Percentiles rank a stretch among this genome's conserved stretches.
Conservation (phyloP, 2,888 invertebrate species). For the Pegoplata infirma region DNA sequence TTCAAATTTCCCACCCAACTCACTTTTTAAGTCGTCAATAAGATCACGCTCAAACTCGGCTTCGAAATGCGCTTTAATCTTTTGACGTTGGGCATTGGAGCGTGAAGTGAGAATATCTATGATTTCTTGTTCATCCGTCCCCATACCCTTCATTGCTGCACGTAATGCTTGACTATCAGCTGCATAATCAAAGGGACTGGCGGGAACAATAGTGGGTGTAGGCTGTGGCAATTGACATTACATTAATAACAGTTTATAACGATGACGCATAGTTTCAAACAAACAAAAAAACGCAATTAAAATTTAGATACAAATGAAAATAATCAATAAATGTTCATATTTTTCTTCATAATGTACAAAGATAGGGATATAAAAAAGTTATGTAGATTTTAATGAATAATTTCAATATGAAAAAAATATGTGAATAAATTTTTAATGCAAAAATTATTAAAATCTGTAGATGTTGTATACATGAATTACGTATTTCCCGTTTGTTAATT, state of each 20-base stretch:
- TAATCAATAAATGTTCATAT: neutral
- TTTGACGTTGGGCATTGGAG: slow-evolving; percentile 85
- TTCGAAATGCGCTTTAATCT: slow-evolving; percentile 82
- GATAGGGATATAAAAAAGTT: too few relatives aligned
- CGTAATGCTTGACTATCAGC: slow-evolving; percentile 84
- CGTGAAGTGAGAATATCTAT: slow-evolving; percentile 85
- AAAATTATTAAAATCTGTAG: too few relatives aligned
- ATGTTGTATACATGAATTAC: neutral
- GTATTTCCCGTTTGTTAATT: neutral
- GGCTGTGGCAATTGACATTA: slow-evolving; percentile 64
- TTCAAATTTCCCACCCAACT: slow-evolving; percentile 87
- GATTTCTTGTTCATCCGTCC: slow-evolving; percentile 87
- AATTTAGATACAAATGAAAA: neutral
- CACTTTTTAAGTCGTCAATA: slow-evolving; percentile 83
- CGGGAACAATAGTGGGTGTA: slow-evolving; percentile 81
- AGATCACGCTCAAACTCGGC: slow-evolving; percentile 81
- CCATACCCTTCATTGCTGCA: slow-evolving; percentile 87
- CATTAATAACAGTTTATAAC: neutral
- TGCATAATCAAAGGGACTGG: slow-evolving; percentile 81
- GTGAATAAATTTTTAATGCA: neutral
- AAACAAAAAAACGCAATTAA: neutral
- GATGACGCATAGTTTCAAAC: neutral
- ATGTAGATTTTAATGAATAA: neutral
- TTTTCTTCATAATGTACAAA: neutral
- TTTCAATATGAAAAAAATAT: neutral